Evolutionary conservation across 2,888 invertebrate genomes (phyloP).

Genomic region (Limulus polyphemus): DNA sequence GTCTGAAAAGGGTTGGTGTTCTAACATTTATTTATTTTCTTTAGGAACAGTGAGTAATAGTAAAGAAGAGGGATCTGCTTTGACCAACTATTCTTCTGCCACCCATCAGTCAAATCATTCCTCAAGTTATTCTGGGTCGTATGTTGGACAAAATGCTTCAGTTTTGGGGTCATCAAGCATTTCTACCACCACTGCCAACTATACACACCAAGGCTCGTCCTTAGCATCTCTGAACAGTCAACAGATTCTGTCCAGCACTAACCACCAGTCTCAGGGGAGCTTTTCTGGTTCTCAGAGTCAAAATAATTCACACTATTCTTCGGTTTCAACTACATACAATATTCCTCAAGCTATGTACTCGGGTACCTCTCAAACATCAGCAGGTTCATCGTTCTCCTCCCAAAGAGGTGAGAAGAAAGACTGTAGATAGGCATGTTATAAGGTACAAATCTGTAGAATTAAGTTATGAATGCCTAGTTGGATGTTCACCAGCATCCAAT

Average conservation of each 20-base stretch:
- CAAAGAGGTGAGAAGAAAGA: constrained; percentile 12
- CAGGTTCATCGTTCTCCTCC: constrained; percentile 15
- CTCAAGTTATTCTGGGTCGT: neutral
- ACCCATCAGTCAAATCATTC: too few species aligned
- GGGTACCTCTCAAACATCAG: constrained; percentile 11
- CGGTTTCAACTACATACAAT: constrained; percentile 13
- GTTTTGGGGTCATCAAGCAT: constrained; percentile 16
- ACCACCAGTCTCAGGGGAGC: neutral
- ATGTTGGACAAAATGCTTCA: constrained; percentile 13
- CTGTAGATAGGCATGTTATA: neutral
- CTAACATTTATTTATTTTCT: too few species aligned
- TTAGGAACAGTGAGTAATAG: too few species aligned
- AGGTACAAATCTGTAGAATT: too few species aligned
- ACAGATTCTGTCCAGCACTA: too few species aligned
- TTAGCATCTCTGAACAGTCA: neutral
- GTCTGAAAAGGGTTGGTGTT: too few species aligned
- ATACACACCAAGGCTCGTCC: constrained; percentile 13
- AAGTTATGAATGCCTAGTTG: too few species aligned
- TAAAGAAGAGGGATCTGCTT: too few species aligned
- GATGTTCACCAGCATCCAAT: too few species aligned
- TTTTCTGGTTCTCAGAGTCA: constrained; percentile 14
- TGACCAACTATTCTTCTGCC: too few species aligned
- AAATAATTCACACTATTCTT: constrained; percentile 10
- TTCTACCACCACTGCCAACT: constrained; percentile 13
- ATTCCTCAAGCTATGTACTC: constrained; percentile 13